Evolutionary conservation across 2,888 invertebrate genomes (phyloP).

Genomic region (Dorcus parallelipipedus): DNA sequence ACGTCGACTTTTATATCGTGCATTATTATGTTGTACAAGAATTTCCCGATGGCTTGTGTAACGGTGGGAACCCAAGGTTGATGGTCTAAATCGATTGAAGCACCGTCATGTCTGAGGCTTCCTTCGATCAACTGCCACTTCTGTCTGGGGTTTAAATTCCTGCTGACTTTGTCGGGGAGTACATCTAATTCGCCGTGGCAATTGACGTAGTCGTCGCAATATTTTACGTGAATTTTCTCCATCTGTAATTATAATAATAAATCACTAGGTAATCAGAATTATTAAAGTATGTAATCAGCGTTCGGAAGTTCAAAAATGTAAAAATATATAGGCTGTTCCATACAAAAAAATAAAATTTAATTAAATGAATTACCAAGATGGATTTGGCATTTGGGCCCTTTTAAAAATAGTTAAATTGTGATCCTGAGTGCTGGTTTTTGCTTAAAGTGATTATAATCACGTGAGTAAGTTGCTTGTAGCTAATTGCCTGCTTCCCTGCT

Average conservation of each 20-base stretch:
- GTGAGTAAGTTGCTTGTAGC: no score
- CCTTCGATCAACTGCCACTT: conserved; percentile 69
- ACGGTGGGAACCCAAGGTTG: conserved; percentile 66
- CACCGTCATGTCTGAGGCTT: conserved; percentile 36
- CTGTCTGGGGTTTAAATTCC: conserved; percentile 59
- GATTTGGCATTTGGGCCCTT: no score
- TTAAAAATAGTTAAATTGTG: no score
- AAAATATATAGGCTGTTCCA: no score
- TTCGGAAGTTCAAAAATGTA: no score
- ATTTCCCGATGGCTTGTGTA: conserved; percentile 69
- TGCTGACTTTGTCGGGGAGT: conserved; percentile 30
- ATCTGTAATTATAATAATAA: conserved; percentile 23
- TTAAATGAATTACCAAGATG: no score
- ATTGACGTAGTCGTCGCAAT: conserved; percentile 38
- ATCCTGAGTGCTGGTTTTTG: no score
- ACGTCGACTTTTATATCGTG: conserved; percentile 81
- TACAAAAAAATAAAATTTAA: no score
- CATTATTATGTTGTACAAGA: conserved; percentile 82
- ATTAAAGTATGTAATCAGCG: no score
- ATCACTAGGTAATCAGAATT: not conserved
- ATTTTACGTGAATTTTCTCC: conserved; percentile 37
- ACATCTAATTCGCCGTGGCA: conserved; percentile 30
- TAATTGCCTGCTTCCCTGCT: no score
- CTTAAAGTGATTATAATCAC: no score
- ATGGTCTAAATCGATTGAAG: conserved; percentile 45